Conservation (phyloP, 2,797 vertebrate genomes). For the Alauda arvensis region DNA sequence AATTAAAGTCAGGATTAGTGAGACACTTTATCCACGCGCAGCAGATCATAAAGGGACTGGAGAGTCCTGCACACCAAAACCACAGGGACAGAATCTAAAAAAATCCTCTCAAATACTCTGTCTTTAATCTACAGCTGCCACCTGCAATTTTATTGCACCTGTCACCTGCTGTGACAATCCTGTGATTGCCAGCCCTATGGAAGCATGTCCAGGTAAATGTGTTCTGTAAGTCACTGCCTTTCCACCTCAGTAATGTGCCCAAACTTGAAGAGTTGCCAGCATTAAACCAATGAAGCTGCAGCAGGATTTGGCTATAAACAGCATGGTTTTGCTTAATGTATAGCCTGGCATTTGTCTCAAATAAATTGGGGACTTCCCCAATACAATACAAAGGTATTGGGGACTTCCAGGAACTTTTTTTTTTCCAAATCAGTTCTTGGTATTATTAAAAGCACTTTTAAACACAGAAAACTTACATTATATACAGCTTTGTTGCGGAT, state of each 20-base stretch:
- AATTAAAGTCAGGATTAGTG: not conserved
- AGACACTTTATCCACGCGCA: not conserved
- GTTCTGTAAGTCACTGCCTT: fast-evolving
- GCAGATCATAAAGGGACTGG: not conserved
- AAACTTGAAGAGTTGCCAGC: not conserved
- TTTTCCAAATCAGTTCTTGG: not conserved
- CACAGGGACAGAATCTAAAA: not conserved
- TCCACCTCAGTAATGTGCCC: not conserved
- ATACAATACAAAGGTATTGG: too few relatives aligned
- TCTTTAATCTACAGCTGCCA: not conserved
- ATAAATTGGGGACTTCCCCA: not conserved
- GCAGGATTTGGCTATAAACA: not conserved
- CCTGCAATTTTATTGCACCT: not conserved
- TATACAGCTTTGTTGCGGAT: not conserved
- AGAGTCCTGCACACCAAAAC: not conserved
- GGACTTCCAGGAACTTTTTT: not conserved
- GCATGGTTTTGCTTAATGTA: not conserved
- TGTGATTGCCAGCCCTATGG: not conserved
- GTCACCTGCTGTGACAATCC: not conserved
- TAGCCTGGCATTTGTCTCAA: not conserved
- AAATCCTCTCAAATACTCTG: not conserved
- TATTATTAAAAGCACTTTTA: not conserved
- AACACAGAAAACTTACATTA: not conserved
- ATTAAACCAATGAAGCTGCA: not conserved
- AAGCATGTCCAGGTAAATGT: not conserved